Conservation (phyloP, 2,797 vertebrate genomes). For the Tokudaia muenninki region DNA sequence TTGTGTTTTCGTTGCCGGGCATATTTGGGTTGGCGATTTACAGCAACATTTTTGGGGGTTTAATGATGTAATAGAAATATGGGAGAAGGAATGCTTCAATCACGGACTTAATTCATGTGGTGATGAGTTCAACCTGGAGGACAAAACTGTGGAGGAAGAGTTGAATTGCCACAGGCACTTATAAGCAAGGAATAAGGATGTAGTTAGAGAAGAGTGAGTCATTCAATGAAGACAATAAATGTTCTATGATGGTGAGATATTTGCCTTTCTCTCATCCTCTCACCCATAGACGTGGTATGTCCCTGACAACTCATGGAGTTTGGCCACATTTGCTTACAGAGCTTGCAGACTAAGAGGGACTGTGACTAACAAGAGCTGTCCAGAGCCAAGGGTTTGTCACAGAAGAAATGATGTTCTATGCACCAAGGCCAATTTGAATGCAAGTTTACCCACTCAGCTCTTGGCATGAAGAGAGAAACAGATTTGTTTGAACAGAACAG, state of each 20-base stretch:
- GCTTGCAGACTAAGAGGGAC: background rate
- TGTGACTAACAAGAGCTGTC: constrained; percentile 26
- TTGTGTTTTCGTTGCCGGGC: too few relatives aligned
- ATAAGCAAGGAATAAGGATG: background rate
- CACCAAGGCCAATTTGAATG: constrained; percentile 77
- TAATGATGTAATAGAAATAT: constrained; percentile 18
- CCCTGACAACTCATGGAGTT: background rate
- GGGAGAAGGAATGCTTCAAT: background rate
- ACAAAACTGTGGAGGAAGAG: constrained; percentile 4
- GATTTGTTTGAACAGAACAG: constrained; percentile 82
- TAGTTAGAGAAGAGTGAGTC: background rate
- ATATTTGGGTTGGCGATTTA: too few relatives aligned
- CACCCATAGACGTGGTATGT: background rate
- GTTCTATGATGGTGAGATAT: background rate
- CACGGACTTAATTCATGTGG: background rate
- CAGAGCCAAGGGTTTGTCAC: constrained; percentile 57
- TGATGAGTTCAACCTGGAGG: background rate
- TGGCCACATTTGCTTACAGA: background rate
- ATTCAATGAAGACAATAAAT: constrained; percentile 1
- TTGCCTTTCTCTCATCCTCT: background rate
- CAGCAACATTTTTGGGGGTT: background rate
- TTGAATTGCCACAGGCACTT: background rate
- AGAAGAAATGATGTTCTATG: constrained; percentile 57
- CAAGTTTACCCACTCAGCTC: constrained; percentile 78
- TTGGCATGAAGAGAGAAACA: constrained; percentile 82